Percentiles rank a stretch among this genome's conserved stretches.
These are phyloP conservation scores for Cheilosia soror DNA, from an alignment of 2,888 invertebrate species.

Conservation along the genomic window DNA sequence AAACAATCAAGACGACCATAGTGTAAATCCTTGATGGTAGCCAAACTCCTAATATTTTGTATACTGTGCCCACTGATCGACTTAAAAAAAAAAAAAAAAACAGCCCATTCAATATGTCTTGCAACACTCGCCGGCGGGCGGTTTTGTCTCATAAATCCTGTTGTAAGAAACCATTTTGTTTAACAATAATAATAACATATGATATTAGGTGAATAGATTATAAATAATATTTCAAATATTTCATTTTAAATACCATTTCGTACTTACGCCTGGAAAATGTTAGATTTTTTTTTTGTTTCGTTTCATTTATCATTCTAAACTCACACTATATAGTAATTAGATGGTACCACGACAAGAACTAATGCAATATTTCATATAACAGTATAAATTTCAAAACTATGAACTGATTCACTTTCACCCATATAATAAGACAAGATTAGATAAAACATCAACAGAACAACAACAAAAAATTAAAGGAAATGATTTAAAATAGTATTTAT, in stretches of 20 bases:
- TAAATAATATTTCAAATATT: slow-evolving; percentile 78
- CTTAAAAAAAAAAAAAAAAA: slow-evolving; percentile 29
- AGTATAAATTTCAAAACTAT: slow-evolving; percentile 63
- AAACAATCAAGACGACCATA: background rate
- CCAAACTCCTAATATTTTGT: no score
- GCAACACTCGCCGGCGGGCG: slow-evolving; percentile 61
- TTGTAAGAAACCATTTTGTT: slow-evolving; percentile 74
- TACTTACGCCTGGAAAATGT: slow-evolving; percentile 81
- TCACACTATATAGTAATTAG: slow-evolving; percentile 59
- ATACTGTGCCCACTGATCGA: slow-evolving; percentile 12
- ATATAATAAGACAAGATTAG: slow-evolving; percentile 45
- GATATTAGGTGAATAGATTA: slow-evolving; percentile 65
- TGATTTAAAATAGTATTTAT: background rate
- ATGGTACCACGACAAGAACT: slow-evolving; percentile 62
- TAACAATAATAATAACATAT: slow-evolving; percentile 63
- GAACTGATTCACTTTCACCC: slow-evolving; percentile 70
- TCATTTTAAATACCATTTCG: slow-evolving; percentile 83
- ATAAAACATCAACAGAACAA: background rate
- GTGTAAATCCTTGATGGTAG: no score
- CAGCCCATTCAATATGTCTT: slow-evolving; percentile 43
- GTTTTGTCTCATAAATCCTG: slow-evolving; percentile 66
- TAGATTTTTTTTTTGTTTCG: slow-evolving; percentile 28
- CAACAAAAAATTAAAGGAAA: slow-evolving; percentile 6
- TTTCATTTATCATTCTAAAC: slow-evolving; percentile 55
- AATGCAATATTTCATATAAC: slow-evolving; percentile 37